Conservation (phyloP, 2,888 invertebrate genomes). For the Mesorhabditis spiculigera region DNA sequence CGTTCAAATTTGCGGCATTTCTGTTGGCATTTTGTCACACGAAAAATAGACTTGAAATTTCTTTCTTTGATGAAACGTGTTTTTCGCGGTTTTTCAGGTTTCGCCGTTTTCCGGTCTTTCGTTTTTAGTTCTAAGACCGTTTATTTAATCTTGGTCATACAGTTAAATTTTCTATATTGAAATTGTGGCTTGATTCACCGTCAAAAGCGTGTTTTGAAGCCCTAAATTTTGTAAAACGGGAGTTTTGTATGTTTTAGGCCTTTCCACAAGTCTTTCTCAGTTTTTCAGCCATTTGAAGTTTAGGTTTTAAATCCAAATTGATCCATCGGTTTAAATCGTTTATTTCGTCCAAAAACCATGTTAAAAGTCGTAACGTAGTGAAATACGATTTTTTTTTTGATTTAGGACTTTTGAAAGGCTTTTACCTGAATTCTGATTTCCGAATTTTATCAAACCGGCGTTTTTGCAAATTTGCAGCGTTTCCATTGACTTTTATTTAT, state of each 20-base stretch:
- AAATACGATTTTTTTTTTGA: not conserved
- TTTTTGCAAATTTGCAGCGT: no score
- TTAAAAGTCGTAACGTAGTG: no score
- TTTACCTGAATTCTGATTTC: not conserved
- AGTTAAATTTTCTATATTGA: no score
- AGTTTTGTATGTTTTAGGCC: not conserved
- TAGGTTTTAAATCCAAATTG: no score
- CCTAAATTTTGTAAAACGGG: not conserved
- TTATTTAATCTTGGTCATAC: no score
- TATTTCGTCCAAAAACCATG: no score
- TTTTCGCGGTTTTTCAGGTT: no score
- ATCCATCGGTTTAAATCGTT: no score
- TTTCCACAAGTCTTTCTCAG: no score
- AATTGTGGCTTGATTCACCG: no score
- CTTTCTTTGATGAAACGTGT: not conserved
- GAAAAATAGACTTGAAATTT: not conserved
- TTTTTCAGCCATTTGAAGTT: no score
- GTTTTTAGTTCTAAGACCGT: not conserved
- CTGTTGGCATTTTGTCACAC: not conserved
- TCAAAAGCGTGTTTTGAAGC: no score
- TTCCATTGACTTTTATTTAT: not conserved
- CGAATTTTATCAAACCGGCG: not conserved
- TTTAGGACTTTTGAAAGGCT: not conserved
- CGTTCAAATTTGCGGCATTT: not conserved
- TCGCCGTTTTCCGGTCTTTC: conserved; percentile 1